Evolutionary conservation across 2,888 invertebrate species (phyloP).

Genomic region (Sesia bembeciformis): DNA sequence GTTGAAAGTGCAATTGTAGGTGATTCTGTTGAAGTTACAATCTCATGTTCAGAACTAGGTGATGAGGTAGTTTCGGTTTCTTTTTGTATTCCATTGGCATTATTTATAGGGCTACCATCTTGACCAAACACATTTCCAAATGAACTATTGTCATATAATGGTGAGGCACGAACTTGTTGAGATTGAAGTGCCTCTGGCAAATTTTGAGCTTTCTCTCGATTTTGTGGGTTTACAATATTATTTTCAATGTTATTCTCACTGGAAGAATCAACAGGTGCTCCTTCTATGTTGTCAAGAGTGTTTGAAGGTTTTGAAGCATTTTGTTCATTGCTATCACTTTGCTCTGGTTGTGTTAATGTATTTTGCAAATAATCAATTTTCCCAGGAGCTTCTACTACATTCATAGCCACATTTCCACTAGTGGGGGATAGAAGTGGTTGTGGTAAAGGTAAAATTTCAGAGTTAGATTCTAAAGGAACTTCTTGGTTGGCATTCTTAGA

Average conservation of each 20-base stretch:
- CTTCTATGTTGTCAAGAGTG: not conserved
- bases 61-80: not conserved
- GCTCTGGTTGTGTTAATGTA: constrained; percentile 17
- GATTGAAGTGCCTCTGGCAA: not conserved
- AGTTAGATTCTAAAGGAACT: not conserved
- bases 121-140: not conserved
- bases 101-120: not conserved
- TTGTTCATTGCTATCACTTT: constrained; percentile 23
- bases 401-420: constrained; percentile 14
- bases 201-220: not conserved
- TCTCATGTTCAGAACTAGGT: no score
- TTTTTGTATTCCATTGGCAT: not conserved
- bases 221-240: not conserved
- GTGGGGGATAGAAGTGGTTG: constrained; percentile 14
- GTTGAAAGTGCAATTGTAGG: no score
- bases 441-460: constrained; percentile 9
- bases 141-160: not conserved
- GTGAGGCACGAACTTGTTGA: no score
- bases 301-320: constrained; percentile 18
- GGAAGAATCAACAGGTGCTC: no score
- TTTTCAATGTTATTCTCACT: not conserved
- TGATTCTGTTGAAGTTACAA: no score
- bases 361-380: constrained; percentile 23
- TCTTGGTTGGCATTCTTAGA: constrained; percentile 1
- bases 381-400: constrained; percentile 23